A percentile compares a stretch with the other conserved stretches of the same genome.
Conservation (phyloP, 2,888 invertebrate genomes). For the Drosophila eohydei region DNA sequence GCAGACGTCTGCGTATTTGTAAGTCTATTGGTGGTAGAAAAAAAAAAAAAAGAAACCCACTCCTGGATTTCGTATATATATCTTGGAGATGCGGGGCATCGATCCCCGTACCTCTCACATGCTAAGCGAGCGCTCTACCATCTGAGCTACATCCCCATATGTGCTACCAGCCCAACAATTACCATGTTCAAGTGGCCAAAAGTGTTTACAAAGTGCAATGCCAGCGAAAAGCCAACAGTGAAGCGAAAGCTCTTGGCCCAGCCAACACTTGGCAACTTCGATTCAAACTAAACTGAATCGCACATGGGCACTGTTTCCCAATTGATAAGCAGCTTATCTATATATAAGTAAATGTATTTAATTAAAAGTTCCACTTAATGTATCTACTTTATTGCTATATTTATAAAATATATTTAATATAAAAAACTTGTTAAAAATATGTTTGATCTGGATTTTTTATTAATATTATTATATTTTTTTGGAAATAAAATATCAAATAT, state of each 20-base stretch:
- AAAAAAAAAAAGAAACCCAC: conserved; percentile 30
- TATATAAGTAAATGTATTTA: not conserved
- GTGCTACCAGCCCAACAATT: conserved; percentile 25
- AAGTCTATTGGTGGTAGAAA: conserved; percentile 31
- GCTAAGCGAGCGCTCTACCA: conserved; percentile 86
- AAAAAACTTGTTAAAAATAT: no score
- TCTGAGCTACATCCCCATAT: conserved; percentile 85
- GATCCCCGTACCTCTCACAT: conserved; percentile 86
- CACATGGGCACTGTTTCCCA: not conserved
- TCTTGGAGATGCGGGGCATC: conserved; percentile 85
- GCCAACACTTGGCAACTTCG: conserved; percentile 17
- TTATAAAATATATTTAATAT: not conserved
- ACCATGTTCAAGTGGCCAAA: conserved; percentile 43
- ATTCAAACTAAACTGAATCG: not conserved
- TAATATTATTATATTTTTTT: no score
- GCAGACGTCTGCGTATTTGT: conserved; percentile 81
- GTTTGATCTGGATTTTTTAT: no score
- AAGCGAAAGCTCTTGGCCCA: conserved; percentile 31
- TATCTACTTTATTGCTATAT: not conserved
- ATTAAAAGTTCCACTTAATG: not conserved
- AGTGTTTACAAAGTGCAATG: conserved; percentile 52
- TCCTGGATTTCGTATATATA: conserved; percentile 5
- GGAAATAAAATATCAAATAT: no score
- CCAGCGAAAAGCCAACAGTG: conserved; percentile 44
- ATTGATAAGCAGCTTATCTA: not conserved